phyloP scores from a whole-genome alignment of 2,113 vertebrate species.

The Leucopternis melanops region DNA sequence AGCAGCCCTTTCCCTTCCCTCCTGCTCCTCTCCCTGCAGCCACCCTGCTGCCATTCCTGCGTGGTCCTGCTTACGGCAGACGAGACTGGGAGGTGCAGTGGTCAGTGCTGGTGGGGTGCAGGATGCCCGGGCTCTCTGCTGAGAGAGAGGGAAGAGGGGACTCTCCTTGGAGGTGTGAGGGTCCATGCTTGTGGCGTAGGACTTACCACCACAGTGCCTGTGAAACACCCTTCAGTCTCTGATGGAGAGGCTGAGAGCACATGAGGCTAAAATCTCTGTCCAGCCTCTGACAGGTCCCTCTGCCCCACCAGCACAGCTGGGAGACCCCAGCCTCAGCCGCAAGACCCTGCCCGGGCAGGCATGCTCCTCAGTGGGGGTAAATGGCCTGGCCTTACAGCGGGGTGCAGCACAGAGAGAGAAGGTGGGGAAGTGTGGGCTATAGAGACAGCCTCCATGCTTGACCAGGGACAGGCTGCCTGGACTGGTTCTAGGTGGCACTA shows the following conservation, averaged over 20 bases:
- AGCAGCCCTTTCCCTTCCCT: background rate
- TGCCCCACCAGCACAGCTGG: background rate
- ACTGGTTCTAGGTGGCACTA: background rate
- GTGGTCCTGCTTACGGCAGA: background rate
- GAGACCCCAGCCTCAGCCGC: background rate
- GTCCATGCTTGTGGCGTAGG: background rate
- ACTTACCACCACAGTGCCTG: background rate
- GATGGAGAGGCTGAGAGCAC: background rate
- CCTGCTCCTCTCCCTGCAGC: background rate
- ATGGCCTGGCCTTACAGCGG: background rate
- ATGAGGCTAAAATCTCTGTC: background rate
- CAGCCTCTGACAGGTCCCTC: background rate
- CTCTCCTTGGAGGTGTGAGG: background rate
- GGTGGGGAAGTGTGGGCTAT: background rate
- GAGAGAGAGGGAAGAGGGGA: background rate
- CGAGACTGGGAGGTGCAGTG: background rate
- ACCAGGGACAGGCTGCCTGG: too few relatives aligned
- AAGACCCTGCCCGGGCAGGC: background rate
- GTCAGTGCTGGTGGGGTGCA: background rate
- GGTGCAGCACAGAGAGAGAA: background rate
- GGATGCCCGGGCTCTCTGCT: background rate
- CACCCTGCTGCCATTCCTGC: background rate
- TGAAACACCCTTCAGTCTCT: background rate
- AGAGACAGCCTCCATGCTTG: background rate
- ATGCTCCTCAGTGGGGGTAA: fast-evolving